Evolutionary conservation across 2,888 invertebrate species (phyloP), one percentile per base, ranked within the genome.

Genomic region (Eupithecia insigniata): DNA sequence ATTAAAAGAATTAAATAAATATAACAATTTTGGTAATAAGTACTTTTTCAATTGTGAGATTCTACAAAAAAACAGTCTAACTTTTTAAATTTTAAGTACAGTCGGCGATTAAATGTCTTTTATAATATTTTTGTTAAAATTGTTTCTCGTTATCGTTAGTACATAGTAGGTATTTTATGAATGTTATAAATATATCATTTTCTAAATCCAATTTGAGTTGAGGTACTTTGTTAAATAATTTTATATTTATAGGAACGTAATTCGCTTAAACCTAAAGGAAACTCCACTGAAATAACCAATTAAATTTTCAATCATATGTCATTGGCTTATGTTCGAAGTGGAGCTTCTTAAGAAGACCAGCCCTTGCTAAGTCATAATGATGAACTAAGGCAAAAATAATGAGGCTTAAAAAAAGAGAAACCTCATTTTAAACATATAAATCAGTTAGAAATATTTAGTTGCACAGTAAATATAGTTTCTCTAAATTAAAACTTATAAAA

Each of bases 181-280:
- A 39, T 70, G n/a, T 30, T 61, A 55, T 26, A 51, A 51, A 60
- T 61, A 55, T 66, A 66, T 32, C 55, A 66, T 34, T 60, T 68
- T 61, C 36, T 62, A 55, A 62, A 67, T 65, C 22, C 43, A 30
- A 64, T 70, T 65, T 81, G 80, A 80, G 84, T 83, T 81, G 84
- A 83, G 87, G 87, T 86, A 86, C 86, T 84, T 79, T 69, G 79
- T 82, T 84, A 84, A 83, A 83, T 86, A 84, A 76, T 77, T 83
- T 82, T 84, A 81, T 79, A 86, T 85, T 80, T 86, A 90, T 91
- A 92, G 92, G 92, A 92, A 92, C 92, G 87, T 84, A 86, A 84
- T 85, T 81, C 66, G 81, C 87, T 89, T 88, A 89, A 28, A 74
- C 32, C 77, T 79, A 77, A 76, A 61, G 69, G n/a, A 64, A 12